A percentile compares a stretch with the other conserved stretches of the same genome.
These are phyloP conservation scores for Drosophila antonietae DNA, from an alignment of 2,888 invertebrate genomes.

Conservation along the genomic window DNA sequence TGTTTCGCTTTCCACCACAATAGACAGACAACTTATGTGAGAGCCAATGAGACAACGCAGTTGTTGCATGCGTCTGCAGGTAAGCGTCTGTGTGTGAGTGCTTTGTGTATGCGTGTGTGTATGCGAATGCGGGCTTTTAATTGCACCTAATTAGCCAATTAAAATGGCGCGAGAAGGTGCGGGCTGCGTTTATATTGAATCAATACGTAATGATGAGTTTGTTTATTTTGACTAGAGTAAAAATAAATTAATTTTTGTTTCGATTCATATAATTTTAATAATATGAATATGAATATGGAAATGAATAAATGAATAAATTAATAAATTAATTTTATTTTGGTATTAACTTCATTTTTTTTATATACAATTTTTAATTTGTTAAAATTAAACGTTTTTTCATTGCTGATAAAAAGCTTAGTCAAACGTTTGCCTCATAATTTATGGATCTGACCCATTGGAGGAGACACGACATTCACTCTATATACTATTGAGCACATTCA, in stretches of 20 bases:
- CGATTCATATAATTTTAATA: not conserved
- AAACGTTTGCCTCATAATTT: slow-evolving; percentile 25
- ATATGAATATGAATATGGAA: too few relatives aligned
- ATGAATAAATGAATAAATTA: too few relatives aligned
- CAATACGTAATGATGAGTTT: not conserved
- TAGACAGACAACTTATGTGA: slow-evolving; percentile 33
- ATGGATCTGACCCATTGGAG: slow-evolving; percentile 36
- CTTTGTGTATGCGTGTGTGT: slow-evolving; percentile 10
- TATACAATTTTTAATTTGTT: too few relatives aligned
- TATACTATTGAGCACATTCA: slow-evolving; percentile 24
- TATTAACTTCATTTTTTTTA: too few relatives aligned
- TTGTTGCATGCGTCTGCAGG: slow-evolving; percentile 16
- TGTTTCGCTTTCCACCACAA: slow-evolving; percentile 57
- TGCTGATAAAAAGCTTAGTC: too few relatives aligned
- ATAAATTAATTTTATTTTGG: too few relatives aligned
- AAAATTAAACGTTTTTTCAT: too few relatives aligned
- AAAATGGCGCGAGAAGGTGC: slow-evolving; percentile 33
- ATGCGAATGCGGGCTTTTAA: slow-evolving; percentile 37
- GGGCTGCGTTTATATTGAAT: slow-evolving; percentile 3
- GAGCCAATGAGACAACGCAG: slow-evolving; percentile 55
- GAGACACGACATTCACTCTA: slow-evolving; percentile 30
- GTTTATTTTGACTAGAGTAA: not conserved
- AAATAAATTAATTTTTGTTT: not conserved
- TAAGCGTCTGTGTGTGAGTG: slow-evolving; percentile 9
- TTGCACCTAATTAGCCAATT: slow-evolving; percentile 53